Conservation (phyloP, 2,797 vertebrate genomes). For the Merluccius polli region DNA sequence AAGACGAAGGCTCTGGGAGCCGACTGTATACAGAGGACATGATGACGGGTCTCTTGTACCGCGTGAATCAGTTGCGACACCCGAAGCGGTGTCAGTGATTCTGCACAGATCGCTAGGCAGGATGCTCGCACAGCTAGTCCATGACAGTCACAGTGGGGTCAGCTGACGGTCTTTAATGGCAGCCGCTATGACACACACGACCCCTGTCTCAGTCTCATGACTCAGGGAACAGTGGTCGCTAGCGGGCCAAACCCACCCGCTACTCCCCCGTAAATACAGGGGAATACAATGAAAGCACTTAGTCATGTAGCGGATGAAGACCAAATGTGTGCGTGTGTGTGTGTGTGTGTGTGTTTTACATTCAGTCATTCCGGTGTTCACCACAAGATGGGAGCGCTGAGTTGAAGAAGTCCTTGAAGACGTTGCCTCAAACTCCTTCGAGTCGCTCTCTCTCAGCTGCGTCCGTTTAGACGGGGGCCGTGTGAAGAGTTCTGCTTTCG, state of each 20-base stretch:
- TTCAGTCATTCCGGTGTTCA: constrained; percentile 4
- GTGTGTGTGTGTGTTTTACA: neutral
- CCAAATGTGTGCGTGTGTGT: neutral
- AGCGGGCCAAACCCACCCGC: neutral
- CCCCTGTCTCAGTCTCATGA: constrained; percentile 18
- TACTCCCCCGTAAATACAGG: neutral
- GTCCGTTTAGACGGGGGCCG: neutral
- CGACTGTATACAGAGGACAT: too few relatives aligned
- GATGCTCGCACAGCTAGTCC: constrained; percentile 34
- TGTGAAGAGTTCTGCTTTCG: neutral
- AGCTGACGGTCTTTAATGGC: constrained; percentile 40
- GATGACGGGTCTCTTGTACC: neutral
- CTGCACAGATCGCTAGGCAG: constrained; percentile 21
- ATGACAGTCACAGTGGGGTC: constrained; percentile 48
- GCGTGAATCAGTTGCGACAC: neutral
- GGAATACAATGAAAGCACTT: neutral
- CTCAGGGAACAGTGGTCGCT: neutral
- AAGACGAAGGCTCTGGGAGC: too few relatives aligned
- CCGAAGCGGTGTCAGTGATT: constrained; percentile 7
- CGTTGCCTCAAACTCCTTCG: neutral
- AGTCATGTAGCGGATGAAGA: neutral
- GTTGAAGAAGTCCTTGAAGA: constrained; percentile 7
- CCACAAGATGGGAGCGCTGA: constrained; percentile 50
- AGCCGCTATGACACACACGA: constrained; percentile 25
- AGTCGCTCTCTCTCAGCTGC: neutral